These are phyloP conservation scores for Nettapus auritus DNA, from an alignment of 2,113 vertebrate genomes.

Conservation along the genomic window DNA sequence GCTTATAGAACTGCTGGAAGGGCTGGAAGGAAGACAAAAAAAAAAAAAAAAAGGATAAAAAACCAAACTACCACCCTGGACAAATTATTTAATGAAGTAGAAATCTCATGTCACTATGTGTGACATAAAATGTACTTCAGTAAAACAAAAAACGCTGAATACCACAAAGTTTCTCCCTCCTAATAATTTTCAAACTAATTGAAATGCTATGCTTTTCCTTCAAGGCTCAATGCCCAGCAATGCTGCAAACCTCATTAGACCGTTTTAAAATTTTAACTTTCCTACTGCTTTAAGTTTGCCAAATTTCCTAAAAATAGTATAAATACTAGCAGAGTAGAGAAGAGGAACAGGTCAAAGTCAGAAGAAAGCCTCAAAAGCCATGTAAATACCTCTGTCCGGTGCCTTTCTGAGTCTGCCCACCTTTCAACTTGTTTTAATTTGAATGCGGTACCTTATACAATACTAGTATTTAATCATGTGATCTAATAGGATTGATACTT, in stretches of 20 bases:
- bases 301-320: neutral
- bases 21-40: no score
- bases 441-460: neutral
- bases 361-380: neutral
- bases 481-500: neutral
- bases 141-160: neutral
- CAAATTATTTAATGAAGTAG: neutral
- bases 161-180: neutral
- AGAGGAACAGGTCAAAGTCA: neutral
- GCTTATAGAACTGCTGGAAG: neutral
- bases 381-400: neutral
- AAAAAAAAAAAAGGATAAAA: neutral
- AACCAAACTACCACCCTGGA: neutral
- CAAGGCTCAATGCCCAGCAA: neutral
- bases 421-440: neutral
- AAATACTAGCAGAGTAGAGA: neutral
- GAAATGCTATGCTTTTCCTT: neutral
- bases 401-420: neutral
- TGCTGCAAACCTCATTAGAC: neutral
- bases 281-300: neutral
- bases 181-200: neutral
- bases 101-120: neutral
- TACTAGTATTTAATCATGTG: neutral
- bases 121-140: neutral
- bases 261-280: neutral